These are phyloP conservation scores for Microcaecilia unicolor DNA, from an alignment of 2,797 vertebrate species.

Conservation along the genomic window DNA sequence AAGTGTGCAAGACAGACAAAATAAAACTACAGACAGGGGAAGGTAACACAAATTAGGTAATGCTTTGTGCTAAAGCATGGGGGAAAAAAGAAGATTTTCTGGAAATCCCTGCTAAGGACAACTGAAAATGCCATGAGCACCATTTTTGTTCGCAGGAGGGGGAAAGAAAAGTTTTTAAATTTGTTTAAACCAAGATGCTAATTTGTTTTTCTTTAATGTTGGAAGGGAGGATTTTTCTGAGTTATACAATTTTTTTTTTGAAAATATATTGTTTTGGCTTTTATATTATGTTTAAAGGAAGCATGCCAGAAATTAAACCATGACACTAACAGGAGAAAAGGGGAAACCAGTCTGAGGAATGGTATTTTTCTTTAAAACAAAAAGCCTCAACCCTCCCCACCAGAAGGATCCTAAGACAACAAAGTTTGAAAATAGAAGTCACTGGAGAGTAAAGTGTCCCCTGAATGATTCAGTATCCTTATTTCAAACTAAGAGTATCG, in stretches of 20 bases:
- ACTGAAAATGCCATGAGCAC: slow-evolving; percentile 41
- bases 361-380: too few relatives aligned
- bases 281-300: slow-evolving; percentile 15
- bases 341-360: too few relatives aligned
- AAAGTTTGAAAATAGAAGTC: slow-evolving; percentile 37
- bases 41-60: slow-evolving; percentile 59
- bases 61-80: slow-evolving; percentile 53
- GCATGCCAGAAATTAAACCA: slow-evolving; percentile 40
- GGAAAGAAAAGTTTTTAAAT: slow-evolving; percentile 50
- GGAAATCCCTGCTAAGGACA: slow-evolving; percentile 47
- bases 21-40: slow-evolving; percentile 50
- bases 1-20: slow-evolving; percentile 64
- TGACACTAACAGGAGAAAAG: too few relatives aligned
- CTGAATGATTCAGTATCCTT: slow-evolving; percentile 34
- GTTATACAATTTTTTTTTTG: too few relatives aligned
- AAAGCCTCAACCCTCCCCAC: background rate
- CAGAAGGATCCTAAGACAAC: background rate
- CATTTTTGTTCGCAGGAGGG: slow-evolving; percentile 59
- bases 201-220: slow-evolving; percentile 24
- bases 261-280: slow-evolving; percentile 11
- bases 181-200: slow-evolving; percentile 42
- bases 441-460: slow-evolving; percentile 27
- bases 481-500: slow-evolving; percentile 4
- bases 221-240: slow-evolving; percentile 2
- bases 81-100: slow-evolving; percentile 24